Percentiles rank a stretch among this genome's conserved stretches.
Evolutionary conservation across 1,140 invertebrate genomes (phyloP).

Genomic region (Heliconius hewitsoni): DNA sequence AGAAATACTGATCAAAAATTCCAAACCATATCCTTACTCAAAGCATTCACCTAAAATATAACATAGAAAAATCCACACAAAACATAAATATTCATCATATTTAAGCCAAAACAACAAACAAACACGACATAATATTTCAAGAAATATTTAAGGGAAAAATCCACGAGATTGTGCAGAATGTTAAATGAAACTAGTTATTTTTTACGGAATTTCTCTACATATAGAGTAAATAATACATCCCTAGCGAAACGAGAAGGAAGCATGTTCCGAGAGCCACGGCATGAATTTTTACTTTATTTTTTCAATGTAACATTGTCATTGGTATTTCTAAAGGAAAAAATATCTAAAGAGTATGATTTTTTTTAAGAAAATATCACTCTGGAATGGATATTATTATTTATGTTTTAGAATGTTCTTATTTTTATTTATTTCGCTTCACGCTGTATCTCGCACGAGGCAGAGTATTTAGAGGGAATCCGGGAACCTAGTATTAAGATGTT

Average conservation of each 20-base stretch:
- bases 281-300: slow-evolving; percentile 13
- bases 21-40: too few species aligned
- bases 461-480: too few species aligned
- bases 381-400: not conserved
- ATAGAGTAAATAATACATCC: slow-evolving; percentile 4
- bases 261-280: slow-evolving; percentile 9
- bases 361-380: not conserved
- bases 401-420: too few species aligned
- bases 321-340: slow-evolving; percentile 2
- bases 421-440: too few species aligned
- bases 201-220: not conserved
- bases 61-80: not conserved
- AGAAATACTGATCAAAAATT: too few species aligned
- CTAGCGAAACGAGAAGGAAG: slow-evolving; percentile 1
- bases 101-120: not conserved
- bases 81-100: slow-evolving; percentile 5
- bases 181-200: slow-evolving; percentile 7
- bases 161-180: not conserved
- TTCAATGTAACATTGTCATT: slow-evolving; percentile 9
- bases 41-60: not conserved
- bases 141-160: not conserved
- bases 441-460: too few species aligned
- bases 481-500: not conserved
- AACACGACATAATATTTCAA: not conserved
- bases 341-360: not conserved